Conservation (phyloP, 2,113 vertebrate species). For the Merops nubicus region DNA sequence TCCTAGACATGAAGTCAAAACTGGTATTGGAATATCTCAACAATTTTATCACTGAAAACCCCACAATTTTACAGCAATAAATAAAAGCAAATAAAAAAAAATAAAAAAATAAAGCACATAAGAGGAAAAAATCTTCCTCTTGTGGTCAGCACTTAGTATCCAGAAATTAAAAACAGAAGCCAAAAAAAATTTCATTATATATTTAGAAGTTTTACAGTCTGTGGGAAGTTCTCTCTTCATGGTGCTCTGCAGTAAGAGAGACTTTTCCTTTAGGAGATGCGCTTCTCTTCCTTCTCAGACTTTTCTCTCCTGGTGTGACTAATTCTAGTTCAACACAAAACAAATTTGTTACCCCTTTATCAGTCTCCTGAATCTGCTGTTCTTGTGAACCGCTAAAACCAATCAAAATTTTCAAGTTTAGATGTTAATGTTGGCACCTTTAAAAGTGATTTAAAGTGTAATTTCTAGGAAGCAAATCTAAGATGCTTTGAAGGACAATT, state of each 20-base stretch:
- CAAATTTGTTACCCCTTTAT: background rate
- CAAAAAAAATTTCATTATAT: background rate
- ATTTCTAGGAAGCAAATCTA: background rate
- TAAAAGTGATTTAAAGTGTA: background rate
- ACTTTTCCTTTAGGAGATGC: background rate
- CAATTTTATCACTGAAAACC: background rate
- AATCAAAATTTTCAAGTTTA: background rate
- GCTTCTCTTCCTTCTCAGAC: background rate
- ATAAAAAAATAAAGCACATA: background rate
- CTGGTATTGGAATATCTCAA: background rate
- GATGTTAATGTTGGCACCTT: background rate
- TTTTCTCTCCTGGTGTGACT: background rate
- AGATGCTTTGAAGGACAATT: background rate
- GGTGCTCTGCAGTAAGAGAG: background rate
- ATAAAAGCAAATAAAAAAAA: no score
- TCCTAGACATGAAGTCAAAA: background rate
- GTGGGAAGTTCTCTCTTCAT: background rate
- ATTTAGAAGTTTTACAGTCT: background rate
- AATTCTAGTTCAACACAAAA: background rate
- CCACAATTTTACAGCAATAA: background rate
- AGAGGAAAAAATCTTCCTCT: fast-evolving
- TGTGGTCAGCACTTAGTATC: background rate
- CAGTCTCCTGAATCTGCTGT: background rate
- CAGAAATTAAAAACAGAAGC: background rate
- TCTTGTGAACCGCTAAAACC: background rate